These are phyloP conservation scores for Cebidichthys violaceus DNA, from an alignment of 2,113 vertebrate species.

Conservation along the genomic window DNA sequence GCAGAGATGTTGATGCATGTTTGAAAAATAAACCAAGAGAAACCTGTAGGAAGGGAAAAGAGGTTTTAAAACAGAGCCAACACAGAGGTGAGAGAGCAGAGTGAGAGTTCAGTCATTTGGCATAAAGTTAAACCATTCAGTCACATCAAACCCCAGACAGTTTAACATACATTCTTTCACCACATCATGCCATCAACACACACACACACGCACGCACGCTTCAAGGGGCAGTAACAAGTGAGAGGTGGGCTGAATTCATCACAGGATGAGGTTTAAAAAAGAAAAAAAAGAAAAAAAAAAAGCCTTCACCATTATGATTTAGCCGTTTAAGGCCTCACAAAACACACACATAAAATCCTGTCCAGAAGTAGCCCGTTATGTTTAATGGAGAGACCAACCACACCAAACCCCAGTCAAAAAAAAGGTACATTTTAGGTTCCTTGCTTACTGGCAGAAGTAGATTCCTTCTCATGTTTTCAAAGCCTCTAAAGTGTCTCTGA, in stretches of 20 bases:
- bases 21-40: background rate
- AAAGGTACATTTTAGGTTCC: background rate
- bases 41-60: background rate
- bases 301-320: constrained; percentile 85
- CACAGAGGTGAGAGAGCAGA: constrained; percentile 44
- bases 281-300: constrained; percentile 37
- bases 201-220: constrained; percentile 34
- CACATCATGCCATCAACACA: background rate
- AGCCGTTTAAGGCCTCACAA: constrained; percentile 76
- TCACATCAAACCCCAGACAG: constrained; percentile 56
- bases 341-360: constrained; percentile 20
- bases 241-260: constrained; percentile 80
- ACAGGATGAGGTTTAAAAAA: constrained; percentile 79
- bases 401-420: constrained; percentile 45
- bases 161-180: constrained; percentile 33
- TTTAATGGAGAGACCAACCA: background rate
- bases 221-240: constrained; percentile 73
- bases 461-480: background rate
- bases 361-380: constrained; percentile 13
- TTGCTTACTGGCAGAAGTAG: background rate
- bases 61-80: constrained; percentile 15
- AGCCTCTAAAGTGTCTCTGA: background rate
- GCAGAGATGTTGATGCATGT: constrained; percentile 44
- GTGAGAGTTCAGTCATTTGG: constrained; percentile 71
- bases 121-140: constrained; percentile 68